Percentiles rank a stretch among this genome's conserved stretches.
Evolutionary conservation across 2,113 vertebrate species (phyloP).

Genomic region (Aramus guarauna): DNA sequence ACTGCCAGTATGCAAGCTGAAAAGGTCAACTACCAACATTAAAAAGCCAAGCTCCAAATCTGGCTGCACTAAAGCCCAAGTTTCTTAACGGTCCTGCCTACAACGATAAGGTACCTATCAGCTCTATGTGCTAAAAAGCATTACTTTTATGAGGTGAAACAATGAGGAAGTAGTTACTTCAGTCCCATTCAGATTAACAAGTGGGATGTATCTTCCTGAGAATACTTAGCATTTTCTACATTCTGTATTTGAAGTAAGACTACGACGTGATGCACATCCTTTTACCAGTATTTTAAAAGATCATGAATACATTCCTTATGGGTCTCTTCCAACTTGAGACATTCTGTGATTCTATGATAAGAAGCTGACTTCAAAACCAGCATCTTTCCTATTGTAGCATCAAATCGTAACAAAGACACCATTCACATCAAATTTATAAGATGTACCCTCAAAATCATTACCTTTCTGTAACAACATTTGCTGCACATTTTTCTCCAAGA

Average conservation of each 20-base stretch:
- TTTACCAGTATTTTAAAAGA: neutral
- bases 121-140: neutral
- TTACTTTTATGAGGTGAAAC: neutral
- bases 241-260: neutral
- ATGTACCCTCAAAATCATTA: constrained; percentile 30
- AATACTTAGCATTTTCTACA: neutral
- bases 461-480: constrained; percentile 79
- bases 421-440: neutral
- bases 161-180: neutral
- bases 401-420: neutral
- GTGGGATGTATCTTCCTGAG: neutral
- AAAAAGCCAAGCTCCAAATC: neutral
- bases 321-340: no score
- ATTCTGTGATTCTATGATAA: neutral
- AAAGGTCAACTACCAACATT: neutral
- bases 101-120: neutral
- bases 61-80: neutral
- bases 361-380: neutral
- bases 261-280: neutral
- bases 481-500: constrained; percentile 82
- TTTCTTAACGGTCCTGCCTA: neutral
- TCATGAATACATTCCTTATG: neutral
- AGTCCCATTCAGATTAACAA: neutral
- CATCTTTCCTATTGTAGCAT: neutral
- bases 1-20: neutral